Evolutionary conservation across 92 coral and sea anemone species (phyloP), one percentile per base, ranked within the genome.

Genomic region (Palythoa heliodiscus): DNA sequence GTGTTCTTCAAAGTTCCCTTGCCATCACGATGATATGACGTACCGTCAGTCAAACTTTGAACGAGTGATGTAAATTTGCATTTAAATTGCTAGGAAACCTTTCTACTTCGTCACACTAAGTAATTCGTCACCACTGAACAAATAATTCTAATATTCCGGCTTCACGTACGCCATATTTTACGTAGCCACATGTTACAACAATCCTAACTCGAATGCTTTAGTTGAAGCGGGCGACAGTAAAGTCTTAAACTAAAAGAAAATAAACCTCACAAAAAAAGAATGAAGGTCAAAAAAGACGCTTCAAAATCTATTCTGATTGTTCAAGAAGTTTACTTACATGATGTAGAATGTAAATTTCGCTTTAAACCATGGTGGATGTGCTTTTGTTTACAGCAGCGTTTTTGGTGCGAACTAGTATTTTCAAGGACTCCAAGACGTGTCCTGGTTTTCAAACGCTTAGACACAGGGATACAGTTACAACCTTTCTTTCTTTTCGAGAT

Each of bases 21-120:
- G 4, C 50, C 50, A 8, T 43, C 50, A 43, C 6, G 6, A 8
- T 8, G 9, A 43, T 43, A 43, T 5, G 9, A 5, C 50, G 50
- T 8, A 43, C 7, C 50, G 50, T 43, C 50, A 43, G 50, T 43
- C 50, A 1, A 43, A 43, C 50, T 43, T 43, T 43, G 7, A 58
- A 48, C 79, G 52, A 29, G 19, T 40, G 37, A 74, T 19, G 37
- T 3, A 75, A 52, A 75, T 75, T 75, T 75, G 79, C 79, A 75
- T 75, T 29, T 19, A 54, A 52, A 50, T 52, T 43, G 50, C 50
- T 43, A 43, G 15, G 60, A 52, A 75, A 25, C 61, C 10, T 5
- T 63, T 76, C 47, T 20, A 1, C 53, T 23, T 76, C 48, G 68
- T 25, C 52, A 54, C 68, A 76, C 81, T 63, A 52, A 52, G 40